These are phyloP conservation scores for Subanguina moxae DNA, from an alignment of 1,140 invertebrate genomes.

Conservation along the genomic window DNA sequence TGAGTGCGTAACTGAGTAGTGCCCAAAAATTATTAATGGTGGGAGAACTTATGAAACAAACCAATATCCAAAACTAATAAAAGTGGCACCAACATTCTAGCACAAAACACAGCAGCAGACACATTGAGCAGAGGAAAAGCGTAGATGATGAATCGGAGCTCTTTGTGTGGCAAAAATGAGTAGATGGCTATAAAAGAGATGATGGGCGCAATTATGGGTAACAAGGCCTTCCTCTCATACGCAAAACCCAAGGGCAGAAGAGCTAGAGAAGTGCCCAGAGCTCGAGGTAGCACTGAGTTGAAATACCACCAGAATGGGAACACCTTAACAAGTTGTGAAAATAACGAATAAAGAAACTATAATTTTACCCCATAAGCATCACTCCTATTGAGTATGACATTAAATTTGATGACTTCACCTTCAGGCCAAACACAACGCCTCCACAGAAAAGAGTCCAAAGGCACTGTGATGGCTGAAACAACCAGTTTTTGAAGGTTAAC, in stretches of 20 bases:
- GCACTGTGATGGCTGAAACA: slow-evolving; percentile 70
- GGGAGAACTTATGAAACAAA: too few species aligned
- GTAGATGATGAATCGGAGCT: slow-evolving; percentile 95
- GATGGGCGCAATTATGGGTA: slow-evolving; percentile 69
- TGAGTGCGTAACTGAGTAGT: too few species aligned
- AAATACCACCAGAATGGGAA: slow-evolving; percentile 94
- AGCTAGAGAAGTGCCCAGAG: slow-evolving; percentile 74
- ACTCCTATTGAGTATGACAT: slow-evolving; percentile 88
- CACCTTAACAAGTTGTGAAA: slow-evolving; percentile 19
- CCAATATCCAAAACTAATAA: too few species aligned
- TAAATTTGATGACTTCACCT: slow-evolving; percentile 93
- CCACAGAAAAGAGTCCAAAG: slow-evolving; percentile 91
- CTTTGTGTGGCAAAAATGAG: slow-evolving; percentile 94
- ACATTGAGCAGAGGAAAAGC: slow-evolving; percentile 88
- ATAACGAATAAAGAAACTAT: not conserved
- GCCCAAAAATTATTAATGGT: too few species aligned
- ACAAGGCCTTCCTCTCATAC: slow-evolving; percentile 70
- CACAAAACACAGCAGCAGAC: slow-evolving; percentile 77
- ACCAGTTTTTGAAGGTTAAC: not conserved
- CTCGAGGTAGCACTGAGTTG: slow-evolving; percentile 87
- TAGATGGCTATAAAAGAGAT: slow-evolving; percentile 70
- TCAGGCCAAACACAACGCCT: slow-evolving; percentile 85
- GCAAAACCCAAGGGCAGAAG: slow-evolving; percentile 77
- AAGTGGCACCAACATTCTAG: slow-evolving; percentile 50
- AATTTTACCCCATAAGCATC: slow-evolving; percentile 80